Percentiles rank a stretch among this genome's conserved stretches.
Evolutionary conservation across 2,113 vertebrate genomes (phyloP).

Genomic region (Colistium nudipinnis): DNA sequence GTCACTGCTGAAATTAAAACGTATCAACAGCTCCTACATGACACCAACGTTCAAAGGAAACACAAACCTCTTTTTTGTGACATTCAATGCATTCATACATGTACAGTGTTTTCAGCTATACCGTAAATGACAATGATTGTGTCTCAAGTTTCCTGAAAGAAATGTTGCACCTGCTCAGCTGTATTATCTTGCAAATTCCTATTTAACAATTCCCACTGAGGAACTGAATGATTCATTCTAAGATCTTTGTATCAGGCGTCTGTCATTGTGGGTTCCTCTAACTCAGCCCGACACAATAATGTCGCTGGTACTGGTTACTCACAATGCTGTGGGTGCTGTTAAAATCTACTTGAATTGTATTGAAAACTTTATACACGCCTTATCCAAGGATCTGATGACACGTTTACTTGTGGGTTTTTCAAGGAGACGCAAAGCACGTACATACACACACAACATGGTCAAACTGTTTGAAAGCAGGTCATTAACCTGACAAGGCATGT

Average conservation of each 20-base stretch:
- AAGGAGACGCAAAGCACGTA: background rate
- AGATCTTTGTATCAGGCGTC: background rate
- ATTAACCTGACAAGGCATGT: background rate
- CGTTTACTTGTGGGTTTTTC: background rate
- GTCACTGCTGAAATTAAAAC: conserved; percentile 26
- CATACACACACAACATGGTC: background rate
- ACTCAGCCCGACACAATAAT: background rate
- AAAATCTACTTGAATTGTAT: background rate
- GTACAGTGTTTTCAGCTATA: background rate
- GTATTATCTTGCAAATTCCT: background rate
- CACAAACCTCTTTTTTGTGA: background rate
- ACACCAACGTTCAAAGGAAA: conserved; percentile 10
- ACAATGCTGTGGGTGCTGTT: background rate
- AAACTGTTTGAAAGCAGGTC: background rate
- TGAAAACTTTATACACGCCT: background rate
- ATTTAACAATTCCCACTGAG: background rate
- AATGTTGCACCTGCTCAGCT: background rate
- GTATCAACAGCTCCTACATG: conserved; percentile 15
- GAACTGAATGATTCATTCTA: background rate
- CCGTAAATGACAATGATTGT: background rate
- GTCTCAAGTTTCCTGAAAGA: background rate
- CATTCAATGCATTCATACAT: conserved; percentile 10
- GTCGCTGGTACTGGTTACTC: background rate
- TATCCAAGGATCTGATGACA: background rate
- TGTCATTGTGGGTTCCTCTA: background rate